phyloP scores from a whole-genome alignment of 92 coral and sea anemone genomes.

The Pocillopora meandrina region DNA sequence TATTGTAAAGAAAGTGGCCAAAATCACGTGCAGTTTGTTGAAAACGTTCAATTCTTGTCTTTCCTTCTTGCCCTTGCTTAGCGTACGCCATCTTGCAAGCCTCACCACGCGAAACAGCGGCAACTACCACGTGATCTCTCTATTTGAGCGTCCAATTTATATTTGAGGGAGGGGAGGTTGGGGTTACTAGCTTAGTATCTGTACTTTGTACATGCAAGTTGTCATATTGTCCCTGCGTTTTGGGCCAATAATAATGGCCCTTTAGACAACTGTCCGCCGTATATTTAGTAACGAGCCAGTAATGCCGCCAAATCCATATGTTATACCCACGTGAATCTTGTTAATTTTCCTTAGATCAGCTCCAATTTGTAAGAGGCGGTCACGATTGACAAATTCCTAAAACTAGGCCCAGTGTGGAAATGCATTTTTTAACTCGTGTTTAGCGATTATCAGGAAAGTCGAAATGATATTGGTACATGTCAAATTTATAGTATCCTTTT shows the following conservation, averaged over 20 bases:
- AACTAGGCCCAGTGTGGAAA: no score
- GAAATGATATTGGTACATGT: neutral
- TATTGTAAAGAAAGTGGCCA: slow-evolving; percentile 80
- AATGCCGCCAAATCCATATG: neutral
- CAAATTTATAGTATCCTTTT: neutral
- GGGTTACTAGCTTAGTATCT: neutral
- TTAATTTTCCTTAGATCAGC: neutral
- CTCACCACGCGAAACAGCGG: slow-evolving; percentile 69
- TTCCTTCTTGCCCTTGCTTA: slow-evolving; percentile 74
- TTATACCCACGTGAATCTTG: neutral
- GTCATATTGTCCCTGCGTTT: no score
- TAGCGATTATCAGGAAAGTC: no score
- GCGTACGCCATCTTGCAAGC: slow-evolving; percentile 99
- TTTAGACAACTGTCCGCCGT: slow-evolving; percentile 1
- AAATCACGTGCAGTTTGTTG: slow-evolving; percentile 51
- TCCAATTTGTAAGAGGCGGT: no score
- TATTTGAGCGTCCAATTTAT: slow-evolving; percentile 2
- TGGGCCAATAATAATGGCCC: neutral
- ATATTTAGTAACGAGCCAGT: neutral
- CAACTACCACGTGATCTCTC: slow-evolving; percentile 72
- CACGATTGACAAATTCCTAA: no score
- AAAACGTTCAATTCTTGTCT: slow-evolving; percentile 67
- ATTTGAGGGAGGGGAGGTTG: slow-evolving; percentile 42
- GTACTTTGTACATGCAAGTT: neutral
- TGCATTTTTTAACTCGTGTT: no score